Conservation (phyloP, 2,113 vertebrate genomes). For the Turnix velox region DNA sequence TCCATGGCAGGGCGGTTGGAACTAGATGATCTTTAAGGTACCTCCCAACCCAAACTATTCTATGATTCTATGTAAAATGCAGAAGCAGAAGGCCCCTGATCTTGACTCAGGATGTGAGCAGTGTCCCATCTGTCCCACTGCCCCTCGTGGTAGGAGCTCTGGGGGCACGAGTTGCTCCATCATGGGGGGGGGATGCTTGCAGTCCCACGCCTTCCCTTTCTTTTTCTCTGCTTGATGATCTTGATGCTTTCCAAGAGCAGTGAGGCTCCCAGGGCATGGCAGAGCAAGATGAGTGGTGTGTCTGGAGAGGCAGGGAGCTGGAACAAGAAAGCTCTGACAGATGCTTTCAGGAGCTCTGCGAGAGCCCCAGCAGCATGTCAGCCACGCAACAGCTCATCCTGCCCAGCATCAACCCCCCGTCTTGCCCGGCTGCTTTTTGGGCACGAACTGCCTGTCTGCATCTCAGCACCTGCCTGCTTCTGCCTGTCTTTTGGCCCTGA, state of each 20-base stretch:
- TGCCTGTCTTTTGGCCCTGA: neutral
- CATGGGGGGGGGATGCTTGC: accelerated
- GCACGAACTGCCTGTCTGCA: neutral
- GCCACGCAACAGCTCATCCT: neutral
- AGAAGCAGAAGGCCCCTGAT: neutral
- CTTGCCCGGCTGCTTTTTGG: neutral
- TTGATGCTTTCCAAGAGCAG: neutral
- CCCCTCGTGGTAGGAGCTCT: neutral
- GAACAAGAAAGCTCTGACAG: slow-evolving; percentile 39
- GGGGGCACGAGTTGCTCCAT: neutral
- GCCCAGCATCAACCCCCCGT: neutral
- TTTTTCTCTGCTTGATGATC: neutral
- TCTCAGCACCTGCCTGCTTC: neutral
- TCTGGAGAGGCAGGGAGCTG: slow-evolving; percentile 23
- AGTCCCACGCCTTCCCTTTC: neutral
- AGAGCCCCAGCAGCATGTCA: neutral
- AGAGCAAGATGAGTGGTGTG: neutral
- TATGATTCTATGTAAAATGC: accelerated
- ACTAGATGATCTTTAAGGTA: too few species aligned
- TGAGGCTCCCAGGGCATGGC: neutral
- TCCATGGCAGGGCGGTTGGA: too few species aligned
- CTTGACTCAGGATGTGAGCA: neutral
- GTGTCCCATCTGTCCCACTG: neutral
- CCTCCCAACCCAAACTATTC: too few species aligned
- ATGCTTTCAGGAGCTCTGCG: neutral